Evolutionary conservation across 2,888 invertebrate genomes (phyloP).

Genomic region (Hoplodrina ambigua): DNA sequence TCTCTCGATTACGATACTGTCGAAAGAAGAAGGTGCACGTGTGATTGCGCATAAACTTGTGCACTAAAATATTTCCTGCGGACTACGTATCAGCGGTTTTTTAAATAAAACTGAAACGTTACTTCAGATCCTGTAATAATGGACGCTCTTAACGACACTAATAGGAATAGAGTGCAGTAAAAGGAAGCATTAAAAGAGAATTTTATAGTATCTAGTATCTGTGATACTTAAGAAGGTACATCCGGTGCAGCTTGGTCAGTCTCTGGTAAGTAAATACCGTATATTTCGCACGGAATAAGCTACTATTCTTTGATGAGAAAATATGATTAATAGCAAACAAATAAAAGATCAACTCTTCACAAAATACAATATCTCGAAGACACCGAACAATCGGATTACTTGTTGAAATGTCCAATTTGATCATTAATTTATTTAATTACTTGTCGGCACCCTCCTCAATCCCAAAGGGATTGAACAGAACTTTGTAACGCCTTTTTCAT

Average conservation of each 20-base stretch:
- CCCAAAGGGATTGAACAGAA: conserved; percentile 9
- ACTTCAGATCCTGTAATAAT: neutral
- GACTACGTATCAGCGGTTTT: no score
- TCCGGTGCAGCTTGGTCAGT: neutral
- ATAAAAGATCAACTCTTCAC: neutral
- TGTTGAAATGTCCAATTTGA: conserved; percentile 44
- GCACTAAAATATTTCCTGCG: no score
- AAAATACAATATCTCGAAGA: conserved; percentile 7
- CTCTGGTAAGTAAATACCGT: neutral
- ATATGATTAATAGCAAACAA: neutral
- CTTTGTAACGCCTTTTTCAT: conserved; percentile 25
- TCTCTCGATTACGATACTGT: no score
- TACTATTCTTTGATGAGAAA: neutral
- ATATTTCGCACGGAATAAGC: neutral
- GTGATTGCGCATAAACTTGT: no score
- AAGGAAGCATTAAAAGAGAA: neutral
- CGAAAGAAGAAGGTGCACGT: no score
- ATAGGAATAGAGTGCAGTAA: conserved; percentile 2
- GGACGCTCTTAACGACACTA: neutral
- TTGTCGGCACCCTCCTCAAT: conserved; percentile 11
- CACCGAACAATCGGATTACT: conserved; percentile 31
- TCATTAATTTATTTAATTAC: conserved; percentile 53
- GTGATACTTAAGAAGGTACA: conserved; percentile 1
- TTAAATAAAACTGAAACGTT: neutral
- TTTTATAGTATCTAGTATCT: neutral